Percentiles rank a stretch among this genome's conserved stretches.
Evolutionary conservation across 2,888 invertebrate genomes (phyloP).

Genomic region (Magallana nippona): DNA sequence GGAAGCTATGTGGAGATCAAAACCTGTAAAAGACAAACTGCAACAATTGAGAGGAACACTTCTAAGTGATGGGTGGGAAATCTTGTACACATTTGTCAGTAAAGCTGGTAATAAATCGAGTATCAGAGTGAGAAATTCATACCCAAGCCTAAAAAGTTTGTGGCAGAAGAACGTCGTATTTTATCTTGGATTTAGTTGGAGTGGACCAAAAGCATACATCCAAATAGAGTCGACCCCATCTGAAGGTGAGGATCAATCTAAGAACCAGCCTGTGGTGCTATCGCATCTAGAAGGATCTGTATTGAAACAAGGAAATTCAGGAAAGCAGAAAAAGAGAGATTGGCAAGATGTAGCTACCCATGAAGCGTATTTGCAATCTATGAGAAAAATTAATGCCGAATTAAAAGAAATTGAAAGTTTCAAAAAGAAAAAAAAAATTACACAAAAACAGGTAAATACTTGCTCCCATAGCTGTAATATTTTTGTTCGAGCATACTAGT

Average conservation of each 20-base stretch:
- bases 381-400: background rate
- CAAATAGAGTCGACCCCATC: background rate
- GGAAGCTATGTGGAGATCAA: conserved; percentile 57
- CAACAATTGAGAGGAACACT: conserved; percentile 59
- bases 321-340: background rate
- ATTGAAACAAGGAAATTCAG: background rate
- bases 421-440: background rate
- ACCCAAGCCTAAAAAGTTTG: conserved; percentile 53
- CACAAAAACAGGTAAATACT: background rate
- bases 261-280: conserved; percentile 37
- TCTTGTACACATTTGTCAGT: conserved; percentile 52
- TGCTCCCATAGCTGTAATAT: too few species aligned
- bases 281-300: background rate
- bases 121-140: conserved; percentile 60
- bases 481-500: background rate
- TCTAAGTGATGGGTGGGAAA: conserved; percentile 54
- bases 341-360: conserved; percentile 25
- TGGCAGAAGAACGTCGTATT: conserved; percentile 67
- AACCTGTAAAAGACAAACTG: conserved; percentile 52
- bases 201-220: conserved; percentile 64
- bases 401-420: background rate
- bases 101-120: conserved; percentile 47
- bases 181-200: conserved; percentile 67
- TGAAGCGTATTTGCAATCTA: background rate
- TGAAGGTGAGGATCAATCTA: conserved; percentile 44